Conservation (phyloP, 2,888 invertebrate species). For the Cheilosia vulpina region DNA sequence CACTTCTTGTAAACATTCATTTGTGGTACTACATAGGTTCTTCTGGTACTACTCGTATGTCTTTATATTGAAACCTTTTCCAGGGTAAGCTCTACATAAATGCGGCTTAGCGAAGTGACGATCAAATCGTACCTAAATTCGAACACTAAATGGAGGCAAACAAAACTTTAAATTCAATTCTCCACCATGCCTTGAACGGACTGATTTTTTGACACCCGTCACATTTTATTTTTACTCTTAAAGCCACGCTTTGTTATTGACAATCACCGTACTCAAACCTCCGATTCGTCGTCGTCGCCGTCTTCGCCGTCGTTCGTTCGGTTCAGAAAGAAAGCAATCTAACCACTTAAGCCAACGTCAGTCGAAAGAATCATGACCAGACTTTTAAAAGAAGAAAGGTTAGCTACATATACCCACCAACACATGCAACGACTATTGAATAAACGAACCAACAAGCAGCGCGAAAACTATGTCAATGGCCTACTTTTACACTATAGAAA, state of each 20-base stretch:
- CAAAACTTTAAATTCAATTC: background rate
- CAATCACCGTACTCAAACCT: slow-evolving; percentile 28
- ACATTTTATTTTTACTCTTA: slow-evolving; percentile 20
- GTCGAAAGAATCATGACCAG: slow-evolving; percentile 63
- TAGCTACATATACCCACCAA: slow-evolving; percentile 34
- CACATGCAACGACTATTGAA: slow-evolving; percentile 48
- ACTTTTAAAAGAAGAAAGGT: slow-evolving; percentile 70
- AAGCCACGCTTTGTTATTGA: slow-evolving; percentile 19
- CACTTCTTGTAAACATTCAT: too few species aligned
- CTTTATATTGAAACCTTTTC: too few species aligned
- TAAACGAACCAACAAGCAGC: slow-evolving; percentile 56
- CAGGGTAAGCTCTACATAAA: too few species aligned
- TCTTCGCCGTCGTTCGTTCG: background rate
- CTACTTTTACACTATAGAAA: slow-evolving; percentile 57
- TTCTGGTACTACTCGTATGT: too few species aligned
- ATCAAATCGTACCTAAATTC: too few species aligned
- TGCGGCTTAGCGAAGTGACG: too few species aligned
- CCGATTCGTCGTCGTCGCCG: background rate
- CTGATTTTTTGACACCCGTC: slow-evolving; percentile 27
- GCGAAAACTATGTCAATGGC: slow-evolving; percentile 68
- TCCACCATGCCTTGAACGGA: background rate
- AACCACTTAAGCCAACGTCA: slow-evolving; percentile 57
- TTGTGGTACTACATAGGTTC: too few species aligned
- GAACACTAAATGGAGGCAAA: background rate
- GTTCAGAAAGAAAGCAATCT: slow-evolving; percentile 66